Evolutionary conservation across 2,888 invertebrate species (phyloP), one percentile per base, ranked within the genome.

Genomic region (Parasteatoda lunata): DNA sequence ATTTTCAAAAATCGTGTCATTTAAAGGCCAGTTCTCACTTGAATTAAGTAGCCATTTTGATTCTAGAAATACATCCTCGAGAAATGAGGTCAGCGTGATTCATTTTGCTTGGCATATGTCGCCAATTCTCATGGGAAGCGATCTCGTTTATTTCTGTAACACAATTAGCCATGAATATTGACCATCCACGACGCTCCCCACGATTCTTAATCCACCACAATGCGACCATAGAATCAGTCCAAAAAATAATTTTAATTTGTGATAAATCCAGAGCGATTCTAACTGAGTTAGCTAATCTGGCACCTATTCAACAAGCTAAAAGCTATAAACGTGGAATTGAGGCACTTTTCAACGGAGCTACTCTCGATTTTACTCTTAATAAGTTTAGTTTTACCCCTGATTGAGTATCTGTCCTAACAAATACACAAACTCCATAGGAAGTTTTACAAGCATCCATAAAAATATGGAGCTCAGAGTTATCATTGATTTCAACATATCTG

Each of bases 21-120:
- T 65, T 6, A 9, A 15, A 47, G 69, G 68, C 69, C 78, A 78
- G 51, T 47, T 45, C 47, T 69, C 45, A n/a, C 4, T 5, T 11
- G 47, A n/a, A 7, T 45, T 0, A 54, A 49, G 7, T 48, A 78
- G 7, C 79, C 59, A 70, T 11, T 5, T n/a, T 0, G 70, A 48
- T 11, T 64, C 64, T 71, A 45, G 4, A n/a, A n/a, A n/a, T 8
- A 51, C 72, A 73, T 0, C 65, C 80, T 0, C 51, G 48, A 3
- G 80, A 72, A 15, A 65, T 7, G 45, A 80, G 15, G 51, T 73
- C 51, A 4, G 64, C 65, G n/a, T 11, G 51, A 66, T 80, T 80
- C 45, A 13, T 13, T n/a, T 15, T 30, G 6, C 51, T 15, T 0
- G 72, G 66, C 11, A 71, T 11, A 48, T 79, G 48, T 48, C 45